Percentiles rank a stretch among this genome's conserved stretches.
These are phyloP conservation scores for Fringilla coelebs DNA, from an alignment of 2,797 vertebrate genomes.

Conservation along the genomic window DNA sequence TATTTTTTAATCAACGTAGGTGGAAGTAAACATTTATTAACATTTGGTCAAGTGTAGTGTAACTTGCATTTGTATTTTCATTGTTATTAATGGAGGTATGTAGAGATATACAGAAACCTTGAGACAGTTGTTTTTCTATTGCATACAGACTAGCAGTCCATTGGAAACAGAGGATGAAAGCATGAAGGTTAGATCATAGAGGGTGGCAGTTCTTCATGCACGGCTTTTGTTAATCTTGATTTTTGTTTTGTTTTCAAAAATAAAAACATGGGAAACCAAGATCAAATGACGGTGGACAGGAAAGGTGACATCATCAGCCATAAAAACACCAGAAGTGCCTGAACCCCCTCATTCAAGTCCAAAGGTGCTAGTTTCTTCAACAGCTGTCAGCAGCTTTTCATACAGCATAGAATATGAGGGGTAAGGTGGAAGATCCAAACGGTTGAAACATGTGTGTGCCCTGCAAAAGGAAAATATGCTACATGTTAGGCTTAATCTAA, in stretches of 20 bases:
- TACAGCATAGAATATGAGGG: constrained; percentile 93
- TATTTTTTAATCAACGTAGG: constrained; percentile 69
- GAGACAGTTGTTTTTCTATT: constrained; percentile 78
- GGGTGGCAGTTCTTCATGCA: constrained; percentile 82
- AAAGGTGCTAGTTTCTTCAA: constrained; percentile 98
- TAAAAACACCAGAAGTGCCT: constrained; percentile 60
- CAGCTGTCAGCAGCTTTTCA: constrained; percentile 93
- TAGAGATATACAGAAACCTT: constrained; percentile 80
- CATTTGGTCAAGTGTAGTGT: constrained; percentile 78
- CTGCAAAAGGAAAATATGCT: constrained; percentile 68
- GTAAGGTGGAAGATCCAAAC: constrained; percentile 95
- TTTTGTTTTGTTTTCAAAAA: constrained; percentile 69
- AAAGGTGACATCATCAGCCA: constrained; percentile 67
- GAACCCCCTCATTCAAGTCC: constrained; percentile 82
- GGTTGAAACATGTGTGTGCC: constrained; percentile 97
- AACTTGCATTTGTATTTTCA: constrained; percentile 77
- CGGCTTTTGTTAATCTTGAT: constrained; percentile 73
- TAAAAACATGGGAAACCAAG: constrained; percentile 71
- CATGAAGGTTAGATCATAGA: constrained; percentile 77
- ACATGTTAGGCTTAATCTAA: not conserved
- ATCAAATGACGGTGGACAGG: constrained; percentile 66
- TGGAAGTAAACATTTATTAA: constrained; percentile 80
- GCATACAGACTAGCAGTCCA: constrained; percentile 82
- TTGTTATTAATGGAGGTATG: constrained; percentile 81
- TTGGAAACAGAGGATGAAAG: constrained; percentile 75